Percentiles rank a stretch among this genome's conserved stretches.
Conservation (phyloP, 2,888 invertebrate genomes). For the Eupithecia dodoneata region DNA sequence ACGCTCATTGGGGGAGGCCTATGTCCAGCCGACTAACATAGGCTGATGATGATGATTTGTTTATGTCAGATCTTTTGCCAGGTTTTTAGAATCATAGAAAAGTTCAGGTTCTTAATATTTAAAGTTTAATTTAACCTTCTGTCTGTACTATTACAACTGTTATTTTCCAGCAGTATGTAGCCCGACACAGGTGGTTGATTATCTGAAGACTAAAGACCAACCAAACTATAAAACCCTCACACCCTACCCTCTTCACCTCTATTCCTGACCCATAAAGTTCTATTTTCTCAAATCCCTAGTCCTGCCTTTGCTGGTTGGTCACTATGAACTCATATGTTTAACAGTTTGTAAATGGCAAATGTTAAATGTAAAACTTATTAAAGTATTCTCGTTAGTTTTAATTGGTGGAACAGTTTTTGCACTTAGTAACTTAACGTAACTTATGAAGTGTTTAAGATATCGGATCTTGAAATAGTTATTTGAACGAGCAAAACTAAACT, state of each 20-base stretch:
- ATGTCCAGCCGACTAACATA: too few species aligned
- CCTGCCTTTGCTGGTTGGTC: slow-evolving; percentile 11
- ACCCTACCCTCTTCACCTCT: background rate
- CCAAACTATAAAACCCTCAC: background rate
- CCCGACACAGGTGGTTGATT: slow-evolving; percentile 47
- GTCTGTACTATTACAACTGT: background rate
- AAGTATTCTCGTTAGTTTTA: slow-evolving; percentile 45
- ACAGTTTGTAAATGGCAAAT: slow-evolving; percentile 36
- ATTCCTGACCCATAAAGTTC: slow-evolving; percentile 6
- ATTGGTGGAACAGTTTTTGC: slow-evolving; percentile 45
- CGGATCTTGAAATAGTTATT: slow-evolving; percentile 10
- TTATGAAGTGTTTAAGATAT: slow-evolving; percentile 15
- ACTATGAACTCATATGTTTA: slow-evolving; percentile 43
- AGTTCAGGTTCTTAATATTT: too few species aligned
- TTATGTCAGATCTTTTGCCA: too few species aligned
- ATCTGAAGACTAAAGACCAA: slow-evolving; percentile 42
- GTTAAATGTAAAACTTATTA: slow-evolving; percentile 29
- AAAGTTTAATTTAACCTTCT: too few species aligned
- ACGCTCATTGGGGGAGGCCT: too few species aligned
- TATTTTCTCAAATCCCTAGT: slow-evolving; percentile 6
- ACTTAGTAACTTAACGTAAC: slow-evolving; percentile 37
- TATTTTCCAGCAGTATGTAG: background rate
- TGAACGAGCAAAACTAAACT: background rate
- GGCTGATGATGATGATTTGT: too few species aligned
- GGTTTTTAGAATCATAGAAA: too few species aligned